These are phyloP conservation scores for Heliocidaris erythrogramma DNA, from an alignment of 35 echinoderm and acorn worm species.

Conservation along the genomic window DNA sequence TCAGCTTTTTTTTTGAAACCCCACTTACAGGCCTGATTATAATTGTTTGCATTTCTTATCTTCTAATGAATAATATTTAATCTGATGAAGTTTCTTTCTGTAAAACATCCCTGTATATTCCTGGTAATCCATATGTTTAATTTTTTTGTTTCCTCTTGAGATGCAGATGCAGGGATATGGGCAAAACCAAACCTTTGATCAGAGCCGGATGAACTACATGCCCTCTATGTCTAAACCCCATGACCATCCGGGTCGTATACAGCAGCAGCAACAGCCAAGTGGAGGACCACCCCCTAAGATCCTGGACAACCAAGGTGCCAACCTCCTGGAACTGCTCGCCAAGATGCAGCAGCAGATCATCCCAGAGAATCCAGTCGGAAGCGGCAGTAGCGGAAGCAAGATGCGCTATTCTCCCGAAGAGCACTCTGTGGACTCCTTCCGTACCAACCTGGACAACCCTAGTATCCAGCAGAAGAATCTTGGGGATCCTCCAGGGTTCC, in stretches of 20 bases:
- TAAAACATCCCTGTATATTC: neutral
- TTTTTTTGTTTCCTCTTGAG: neutral
- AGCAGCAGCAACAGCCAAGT: slow-evolving; percentile 33
- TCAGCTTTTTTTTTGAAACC: no score
- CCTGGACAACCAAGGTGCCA: slow-evolving; percentile 41
- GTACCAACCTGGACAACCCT: slow-evolving; percentile 18
- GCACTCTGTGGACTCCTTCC: neutral
- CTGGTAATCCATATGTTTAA: neutral
- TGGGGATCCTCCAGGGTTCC: slow-evolving; percentile 6
- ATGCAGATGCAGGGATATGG: slow-evolving; percentile 38
- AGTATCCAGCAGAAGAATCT: neutral
- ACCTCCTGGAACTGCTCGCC: slow-evolving; percentile 59
- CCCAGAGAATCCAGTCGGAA: neutral
- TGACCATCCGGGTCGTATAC: neutral
- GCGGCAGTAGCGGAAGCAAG: neutral
- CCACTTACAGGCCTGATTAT: no score
- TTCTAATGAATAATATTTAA: no score
- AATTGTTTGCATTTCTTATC: no score
- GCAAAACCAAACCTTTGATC: neutral
- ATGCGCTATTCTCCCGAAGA: slow-evolving; percentile 24
- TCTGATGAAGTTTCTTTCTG: no score
- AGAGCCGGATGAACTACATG: slow-evolving; percentile 30
- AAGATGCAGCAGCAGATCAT: slow-evolving; percentile 61
- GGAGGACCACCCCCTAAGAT: neutral
- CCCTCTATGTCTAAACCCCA: neutral